These are phyloP conservation scores for Caligus rogercresseyi DNA, from an alignment of 1,140 invertebrate genomes.

Conservation along the genomic window DNA sequence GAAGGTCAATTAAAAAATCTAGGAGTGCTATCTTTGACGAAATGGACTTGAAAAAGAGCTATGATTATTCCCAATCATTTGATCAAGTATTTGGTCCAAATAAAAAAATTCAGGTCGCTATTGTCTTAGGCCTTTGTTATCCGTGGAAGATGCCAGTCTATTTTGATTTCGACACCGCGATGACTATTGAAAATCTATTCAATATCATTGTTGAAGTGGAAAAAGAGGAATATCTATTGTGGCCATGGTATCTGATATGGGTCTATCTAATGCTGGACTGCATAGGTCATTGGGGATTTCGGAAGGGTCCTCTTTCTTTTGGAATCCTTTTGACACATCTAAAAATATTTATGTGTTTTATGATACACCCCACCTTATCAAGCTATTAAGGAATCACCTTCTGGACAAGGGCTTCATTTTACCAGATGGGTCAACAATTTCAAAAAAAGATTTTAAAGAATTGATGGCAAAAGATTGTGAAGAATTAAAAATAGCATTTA, in stretches of 20 bases:
- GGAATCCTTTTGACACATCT: constrained; percentile 17
- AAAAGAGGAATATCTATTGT: constrained; percentile 14
- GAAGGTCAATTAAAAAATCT: background rate
- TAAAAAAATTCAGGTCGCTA: constrained; percentile 14
- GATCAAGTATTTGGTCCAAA: constrained; percentile 13
- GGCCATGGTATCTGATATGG: constrained; percentile 8
- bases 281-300: constrained; percentile 6
- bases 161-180: constrained; percentile 19
- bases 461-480: constrained; percentile 1
- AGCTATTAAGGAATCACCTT: constrained; percentile 23
- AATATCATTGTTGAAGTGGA: background rate
- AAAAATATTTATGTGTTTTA: constrained; percentile 22
- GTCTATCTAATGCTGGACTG: background rate
- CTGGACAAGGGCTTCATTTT: constrained; percentile 22
- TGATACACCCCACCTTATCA: constrained; percentile 23
- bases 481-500: constrained; percentile 18
- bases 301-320: constrained; percentile 1
- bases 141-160: constrained; percentile 19
- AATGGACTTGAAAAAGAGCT: constrained; percentile 16
- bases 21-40: constrained; percentile 18
- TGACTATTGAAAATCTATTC: constrained; percentile 10
- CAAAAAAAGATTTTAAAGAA: constrained; percentile 9
- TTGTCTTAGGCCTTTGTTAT: background rate
- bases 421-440: constrained; percentile 11
- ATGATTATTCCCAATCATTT: background rate